These are phyloP conservation scores for Apis florea DNA, from an alignment of 1,140 invertebrate genomes.

Conservation along the genomic window DNA sequence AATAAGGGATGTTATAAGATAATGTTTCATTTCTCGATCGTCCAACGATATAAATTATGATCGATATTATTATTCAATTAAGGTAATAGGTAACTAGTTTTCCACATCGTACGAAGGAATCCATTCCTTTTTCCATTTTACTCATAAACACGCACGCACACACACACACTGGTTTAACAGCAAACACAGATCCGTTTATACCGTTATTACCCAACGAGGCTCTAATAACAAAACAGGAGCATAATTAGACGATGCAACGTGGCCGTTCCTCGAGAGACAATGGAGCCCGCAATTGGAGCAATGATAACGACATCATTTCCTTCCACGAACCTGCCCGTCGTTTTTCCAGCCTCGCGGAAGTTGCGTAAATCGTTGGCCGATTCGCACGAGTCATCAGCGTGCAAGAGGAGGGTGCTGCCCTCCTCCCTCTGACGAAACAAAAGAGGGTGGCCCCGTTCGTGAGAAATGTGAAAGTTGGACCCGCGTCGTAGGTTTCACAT, in stretches of 20 bases:
- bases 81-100: too few species aligned
- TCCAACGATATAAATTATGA: too few species aligned
- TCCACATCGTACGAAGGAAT: too few species aligned
- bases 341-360: not conserved
- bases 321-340: not conserved
- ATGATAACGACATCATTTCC: constrained; percentile 37
- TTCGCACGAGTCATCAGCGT: constrained; percentile 58
- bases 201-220: not conserved
- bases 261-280: constrained; percentile 26
- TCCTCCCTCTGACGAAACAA: constrained; percentile 37
- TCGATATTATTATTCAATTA: too few species aligned
- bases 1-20: too few species aligned
- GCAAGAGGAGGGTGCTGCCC: constrained; percentile 33
- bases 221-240: not conserved
- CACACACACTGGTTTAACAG: not conserved
- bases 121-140: not conserved
- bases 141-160: not conserved
- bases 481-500: constrained; percentile 13
- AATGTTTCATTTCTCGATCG: too few species aligned
- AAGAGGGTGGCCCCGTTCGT: constrained; percentile 49
- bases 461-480: constrained; percentile 70
- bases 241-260: constrained; percentile 17
- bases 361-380: constrained; percentile 51
- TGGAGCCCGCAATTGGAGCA: constrained; percentile 35
- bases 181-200: not conserved